phyloP scores from a whole-genome alignment of 2,797 vertebrate species.

The Enteromius fasciolatus region DNA sequence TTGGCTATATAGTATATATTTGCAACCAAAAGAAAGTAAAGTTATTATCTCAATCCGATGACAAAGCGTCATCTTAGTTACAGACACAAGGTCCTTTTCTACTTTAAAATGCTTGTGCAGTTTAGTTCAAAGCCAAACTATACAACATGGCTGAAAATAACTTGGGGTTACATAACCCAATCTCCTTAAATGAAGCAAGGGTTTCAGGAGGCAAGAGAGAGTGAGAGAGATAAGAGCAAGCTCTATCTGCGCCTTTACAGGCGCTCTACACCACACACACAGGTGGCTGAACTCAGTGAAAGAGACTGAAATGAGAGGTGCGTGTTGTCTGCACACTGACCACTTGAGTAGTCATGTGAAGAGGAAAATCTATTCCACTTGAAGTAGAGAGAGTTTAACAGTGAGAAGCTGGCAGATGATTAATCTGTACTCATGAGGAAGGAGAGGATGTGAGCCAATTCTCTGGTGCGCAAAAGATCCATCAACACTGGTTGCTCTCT shows the following conservation, averaged over 20 bases:
- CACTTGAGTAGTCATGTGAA: constrained; percentile 24
- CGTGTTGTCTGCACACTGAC: constrained; percentile 3
- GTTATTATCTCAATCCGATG: neutral
- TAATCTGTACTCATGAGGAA: constrained; percentile 10
- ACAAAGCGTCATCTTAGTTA: neutral
- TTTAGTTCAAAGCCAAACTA: constrained; percentile 50
- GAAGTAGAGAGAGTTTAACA: constrained; percentile 12
- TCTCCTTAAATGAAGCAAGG: constrained; percentile 53
- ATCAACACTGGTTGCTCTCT: constrained; percentile 23
- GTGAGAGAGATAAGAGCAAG: constrained; percentile 30
- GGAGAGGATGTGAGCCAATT: neutral
- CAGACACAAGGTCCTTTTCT: constrained; percentile 5
- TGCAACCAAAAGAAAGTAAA: neutral
- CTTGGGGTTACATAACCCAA: constrained; percentile 57
- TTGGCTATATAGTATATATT: neutral
- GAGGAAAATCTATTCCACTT: constrained; percentile 28
- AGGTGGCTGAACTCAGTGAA: constrained; percentile 25
- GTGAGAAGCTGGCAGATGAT: constrained; percentile 2
- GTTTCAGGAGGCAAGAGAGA: constrained; percentile 38
- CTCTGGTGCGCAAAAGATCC: neutral
- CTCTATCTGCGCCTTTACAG: constrained; percentile 3
- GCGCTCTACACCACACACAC: neutral
- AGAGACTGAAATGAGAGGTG: constrained; percentile 10
- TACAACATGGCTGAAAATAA: constrained; percentile 56
- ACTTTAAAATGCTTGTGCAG: too few species aligned